Conservation (phyloP, 1,140 invertebrate genomes). For the Sitodiplosis mosellana region DNA sequence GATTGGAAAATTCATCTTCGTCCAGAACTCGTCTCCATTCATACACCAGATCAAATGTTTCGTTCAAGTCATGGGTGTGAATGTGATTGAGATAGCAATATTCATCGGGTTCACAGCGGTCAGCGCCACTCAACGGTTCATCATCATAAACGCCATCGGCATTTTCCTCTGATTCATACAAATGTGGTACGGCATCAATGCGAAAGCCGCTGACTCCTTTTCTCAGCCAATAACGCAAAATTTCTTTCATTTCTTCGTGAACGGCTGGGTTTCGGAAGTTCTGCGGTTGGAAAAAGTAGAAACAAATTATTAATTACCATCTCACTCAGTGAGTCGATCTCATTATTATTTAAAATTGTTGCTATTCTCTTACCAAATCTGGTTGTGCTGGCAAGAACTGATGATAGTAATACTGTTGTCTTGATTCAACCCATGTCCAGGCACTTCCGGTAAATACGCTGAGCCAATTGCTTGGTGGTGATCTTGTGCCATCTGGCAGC, state of each 20-base stretch:
- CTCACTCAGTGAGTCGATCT: no score
- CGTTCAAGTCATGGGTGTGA: conserved; percentile 38
- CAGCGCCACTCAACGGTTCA: conserved; percentile 29
- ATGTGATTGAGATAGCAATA: conserved; percentile 38
- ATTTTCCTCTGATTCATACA: conserved; percentile 32
- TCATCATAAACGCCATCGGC: conserved; percentile 32
- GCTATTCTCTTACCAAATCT: no score
- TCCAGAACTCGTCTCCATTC: conserved; percentile 40
- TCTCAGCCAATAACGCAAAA: neutral
- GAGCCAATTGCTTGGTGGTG: conserved; percentile 6
- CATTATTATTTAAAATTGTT: no score
- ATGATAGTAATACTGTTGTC: conserved; percentile 40
- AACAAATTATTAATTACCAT: no score
- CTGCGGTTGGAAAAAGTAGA: no score
- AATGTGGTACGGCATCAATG: conserved; percentile 36
- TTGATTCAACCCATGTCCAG: conserved; percentile 32
- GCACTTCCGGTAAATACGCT: conserved; percentile 21
- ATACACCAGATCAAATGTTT: conserved; percentile 37
- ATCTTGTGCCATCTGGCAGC: no score
- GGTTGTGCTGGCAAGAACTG: conserved; percentile 41
- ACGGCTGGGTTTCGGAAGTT: conserved; percentile 41
- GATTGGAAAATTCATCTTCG: conserved; percentile 21
- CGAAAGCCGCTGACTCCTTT: conserved; percentile 34
- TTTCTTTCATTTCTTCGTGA: conserved; percentile 31
- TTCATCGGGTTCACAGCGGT: conserved; percentile 22